Conservation (phyloP, 2,797 vertebrate genomes). For the Xenentodon cancila region DNA sequence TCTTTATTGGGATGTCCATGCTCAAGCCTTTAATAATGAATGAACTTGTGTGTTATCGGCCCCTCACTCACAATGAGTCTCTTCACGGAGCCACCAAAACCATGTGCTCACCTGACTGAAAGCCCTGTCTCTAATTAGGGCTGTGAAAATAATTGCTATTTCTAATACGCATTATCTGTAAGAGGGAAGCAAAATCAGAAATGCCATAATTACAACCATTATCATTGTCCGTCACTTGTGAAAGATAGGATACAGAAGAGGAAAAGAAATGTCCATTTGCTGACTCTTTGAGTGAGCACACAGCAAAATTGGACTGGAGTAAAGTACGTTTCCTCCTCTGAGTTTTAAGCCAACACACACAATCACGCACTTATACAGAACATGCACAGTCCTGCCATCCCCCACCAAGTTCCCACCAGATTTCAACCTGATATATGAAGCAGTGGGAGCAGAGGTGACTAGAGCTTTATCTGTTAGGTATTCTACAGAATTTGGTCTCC, state of each 20-base stretch:
- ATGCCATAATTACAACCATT: constrained; percentile 37
- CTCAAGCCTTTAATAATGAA: constrained; percentile 7
- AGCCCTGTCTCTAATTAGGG: constrained; percentile 21
- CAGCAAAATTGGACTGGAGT: constrained; percentile 23
- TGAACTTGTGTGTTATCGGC: neutral
- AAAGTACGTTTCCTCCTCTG: constrained; percentile 12
- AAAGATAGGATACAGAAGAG: neutral
- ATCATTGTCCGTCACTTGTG: constrained; percentile 20
- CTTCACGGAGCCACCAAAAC: constrained; percentile 22
- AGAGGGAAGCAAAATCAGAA: constrained; percentile 18
- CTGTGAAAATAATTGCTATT: constrained; percentile 42
- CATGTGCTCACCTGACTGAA: constrained; percentile 26
- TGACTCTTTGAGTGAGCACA: constrained; percentile 25
- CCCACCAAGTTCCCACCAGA: constrained; percentile 35
- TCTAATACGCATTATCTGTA: constrained; percentile 5
- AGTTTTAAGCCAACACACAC: constrained; percentile 13
- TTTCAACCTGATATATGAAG: constrained; percentile 33
- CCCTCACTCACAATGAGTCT: constrained; percentile 8
- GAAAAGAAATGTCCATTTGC: neutral
- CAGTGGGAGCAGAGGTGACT: constrained; percentile 20
- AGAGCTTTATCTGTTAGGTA: constrained; percentile 12
- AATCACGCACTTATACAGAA: neutral
- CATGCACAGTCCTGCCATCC: constrained; percentile 22
- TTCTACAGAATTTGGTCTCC: constrained; percentile 22
- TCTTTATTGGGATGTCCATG: neutral